A percentile compares a stretch with the other conserved stretches of the same genome.
These are phyloP conservation scores for Camelus dromedarius DNA, from an alignment of 2,113 vertebrate genomes.

Conservation along the genomic window DNA sequence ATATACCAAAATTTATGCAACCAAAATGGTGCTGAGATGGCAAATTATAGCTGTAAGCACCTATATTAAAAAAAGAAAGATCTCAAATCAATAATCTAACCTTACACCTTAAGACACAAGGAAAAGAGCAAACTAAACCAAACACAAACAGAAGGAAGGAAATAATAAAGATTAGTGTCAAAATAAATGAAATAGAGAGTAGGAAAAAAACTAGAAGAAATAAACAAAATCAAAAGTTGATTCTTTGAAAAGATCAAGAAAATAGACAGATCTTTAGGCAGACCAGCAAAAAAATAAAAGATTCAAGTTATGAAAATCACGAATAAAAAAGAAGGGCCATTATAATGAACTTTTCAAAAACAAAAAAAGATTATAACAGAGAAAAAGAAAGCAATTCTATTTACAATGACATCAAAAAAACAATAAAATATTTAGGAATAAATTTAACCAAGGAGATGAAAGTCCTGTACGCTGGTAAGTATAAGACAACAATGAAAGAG, in stretches of 20 bases:
- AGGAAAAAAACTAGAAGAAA: background rate
- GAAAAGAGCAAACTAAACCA: background rate
- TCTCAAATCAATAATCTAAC: background rate
- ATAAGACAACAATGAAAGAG: background rate
- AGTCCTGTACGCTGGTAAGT: background rate
- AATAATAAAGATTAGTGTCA: background rate
- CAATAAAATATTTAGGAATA: background rate
- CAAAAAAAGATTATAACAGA: background rate
- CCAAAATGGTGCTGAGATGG: background rate
- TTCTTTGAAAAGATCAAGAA: background rate
- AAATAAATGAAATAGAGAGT: background rate
- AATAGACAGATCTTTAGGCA: background rate
- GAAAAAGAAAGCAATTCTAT: background rate
- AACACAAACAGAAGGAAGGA: background rate
- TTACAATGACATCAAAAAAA: background rate
- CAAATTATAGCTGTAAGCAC: background rate
- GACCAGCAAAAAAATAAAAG: background rate
- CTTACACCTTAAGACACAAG: background rate
- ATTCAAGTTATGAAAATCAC: background rate
- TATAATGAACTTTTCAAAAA: background rate
- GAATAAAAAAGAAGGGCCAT: background rate
- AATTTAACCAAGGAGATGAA: constrained; percentile 1
- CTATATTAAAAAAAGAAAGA: background rate
- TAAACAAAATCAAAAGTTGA: background rate
- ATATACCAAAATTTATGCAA: background rate